Evolutionary conservation across 2,888 invertebrate species (phyloP), one percentile per base, ranked within the genome.

Genomic region (Morpho achilles): DNA sequence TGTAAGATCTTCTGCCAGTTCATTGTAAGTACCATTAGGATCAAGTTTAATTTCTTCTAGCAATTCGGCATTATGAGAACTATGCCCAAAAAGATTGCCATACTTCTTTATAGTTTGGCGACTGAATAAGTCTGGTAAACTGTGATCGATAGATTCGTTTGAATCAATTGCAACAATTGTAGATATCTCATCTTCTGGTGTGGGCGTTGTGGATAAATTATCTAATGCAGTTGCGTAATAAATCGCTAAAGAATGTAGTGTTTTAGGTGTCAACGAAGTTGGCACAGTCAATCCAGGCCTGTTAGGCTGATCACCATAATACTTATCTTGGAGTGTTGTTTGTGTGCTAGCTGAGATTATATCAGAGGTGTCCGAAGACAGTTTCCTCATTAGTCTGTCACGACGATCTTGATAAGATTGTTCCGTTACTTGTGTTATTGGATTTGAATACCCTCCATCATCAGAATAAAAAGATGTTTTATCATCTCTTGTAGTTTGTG

Each of bases 171-270:
- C 60, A 39, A 77, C 69, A 41, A 85, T 85, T 1, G 82, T 82
- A 1, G 74, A 74, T 65, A 84, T 86, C 8, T 58, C 69, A 32
- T 85, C 86, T 50, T 85, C 85, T 23, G 84, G 78, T 8, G 76
- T 64, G 5, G 83, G 54, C 42, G 91, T 82, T 8, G 90, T 86
- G 1, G 91, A 89, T 42, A 92, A 79, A 65, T 91, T 92, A 68
- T 94, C 94, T 62, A 93, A 87, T 66, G 94, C 93, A 7, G 94
- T 94, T 3, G 96, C 96, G 74, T 96, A 96, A 73, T 96, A 96
- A 65, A 95, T 92, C 1, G 96, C 96, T 49, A 96, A 77, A 0
- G 96, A 95, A 68, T 95, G 95, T 8, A 96, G 84, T 0, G 95
- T 95, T 74, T 95, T 94, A 0, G 96, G 95, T 0, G 95, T 95